Conservation (phyloP, 1,140 invertebrate species). For the Drosophila nasuta region DNA sequence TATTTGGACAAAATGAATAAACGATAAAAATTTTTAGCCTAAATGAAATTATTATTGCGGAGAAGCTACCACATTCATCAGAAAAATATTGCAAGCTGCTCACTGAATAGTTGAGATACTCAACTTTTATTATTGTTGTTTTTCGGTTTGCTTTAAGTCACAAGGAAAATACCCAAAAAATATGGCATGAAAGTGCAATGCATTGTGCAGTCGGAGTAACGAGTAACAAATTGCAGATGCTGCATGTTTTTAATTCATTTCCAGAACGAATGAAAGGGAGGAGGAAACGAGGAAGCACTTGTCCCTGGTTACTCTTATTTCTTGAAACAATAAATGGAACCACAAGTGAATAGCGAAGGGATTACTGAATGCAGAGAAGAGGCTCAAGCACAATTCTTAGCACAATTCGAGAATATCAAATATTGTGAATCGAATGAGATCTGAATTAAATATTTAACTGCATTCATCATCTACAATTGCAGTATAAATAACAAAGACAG, state of each 20-base stretch:
- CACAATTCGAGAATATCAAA: constrained; percentile 2
- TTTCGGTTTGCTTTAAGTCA: constrained; percentile 32
- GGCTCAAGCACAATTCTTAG: not conserved
- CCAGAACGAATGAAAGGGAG: constrained; percentile 7
- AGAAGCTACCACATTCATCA: not conserved
- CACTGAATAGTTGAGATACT: not conserved
- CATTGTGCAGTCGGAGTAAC: constrained; percentile 1
- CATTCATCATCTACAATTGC: constrained; percentile 7
- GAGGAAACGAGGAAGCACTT: constrained; percentile 17
- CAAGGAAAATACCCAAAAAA: constrained; percentile 44
- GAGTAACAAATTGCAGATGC: constrained; percentile 79
- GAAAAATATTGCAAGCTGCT: not conserved
- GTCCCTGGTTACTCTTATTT: constrained; percentile 31
- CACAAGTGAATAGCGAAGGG: constrained; percentile 34
- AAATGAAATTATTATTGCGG: no score
- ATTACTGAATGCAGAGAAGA: not conserved
- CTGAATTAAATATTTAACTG: constrained; percentile 14
- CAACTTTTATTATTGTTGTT: constrained; percentile 9
- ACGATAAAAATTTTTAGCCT: no score
- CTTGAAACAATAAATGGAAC: constrained; percentile 56
- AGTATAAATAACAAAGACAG: constrained; percentile 2
- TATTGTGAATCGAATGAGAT: constrained; percentile 14
- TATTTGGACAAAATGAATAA: no score
- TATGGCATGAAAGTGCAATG: constrained; percentile 55
- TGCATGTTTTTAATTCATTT: constrained; percentile 82